phyloP scores from a whole-genome alignment of 2,113 vertebrate genomes.

The Dryoscopus gambensis region DNA sequence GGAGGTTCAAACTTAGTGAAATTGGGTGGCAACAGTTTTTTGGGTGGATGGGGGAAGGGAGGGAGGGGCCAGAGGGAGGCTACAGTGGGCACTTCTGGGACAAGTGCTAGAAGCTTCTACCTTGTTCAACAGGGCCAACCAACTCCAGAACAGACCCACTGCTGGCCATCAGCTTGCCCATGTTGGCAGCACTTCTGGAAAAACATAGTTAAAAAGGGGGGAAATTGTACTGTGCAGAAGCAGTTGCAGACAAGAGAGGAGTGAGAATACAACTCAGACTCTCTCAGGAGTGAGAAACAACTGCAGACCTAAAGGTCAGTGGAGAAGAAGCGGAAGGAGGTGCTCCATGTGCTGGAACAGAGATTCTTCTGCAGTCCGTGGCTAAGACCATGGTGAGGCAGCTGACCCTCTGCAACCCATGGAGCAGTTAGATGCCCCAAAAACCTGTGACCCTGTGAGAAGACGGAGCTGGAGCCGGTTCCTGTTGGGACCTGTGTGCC shows the following conservation, averaged over 20 bases:
- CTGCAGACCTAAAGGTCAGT: background rate
- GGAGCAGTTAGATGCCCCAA: background rate
- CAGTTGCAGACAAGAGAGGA: background rate
- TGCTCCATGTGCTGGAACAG: accelerated
- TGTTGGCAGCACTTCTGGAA: background rate
- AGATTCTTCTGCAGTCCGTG: background rate
- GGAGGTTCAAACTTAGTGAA: background rate
- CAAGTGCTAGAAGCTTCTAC: background rate
- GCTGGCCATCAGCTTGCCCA: background rate
- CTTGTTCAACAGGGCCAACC: background rate
- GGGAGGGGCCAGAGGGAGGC: no score
- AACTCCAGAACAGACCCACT: background rate
- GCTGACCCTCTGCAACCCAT: background rate
- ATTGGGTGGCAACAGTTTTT: background rate
- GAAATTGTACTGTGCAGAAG: no score
- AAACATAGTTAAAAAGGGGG: background rate
- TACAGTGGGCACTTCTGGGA: accelerated
- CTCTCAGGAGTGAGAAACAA: background rate
- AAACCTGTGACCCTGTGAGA: background rate
- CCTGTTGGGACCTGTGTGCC: background rate
- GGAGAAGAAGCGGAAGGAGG: background rate
- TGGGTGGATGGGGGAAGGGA: background rate
- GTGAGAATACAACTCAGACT: background rate
- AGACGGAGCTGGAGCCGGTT: background rate
- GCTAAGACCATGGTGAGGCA: background rate